Base-by-base conservation (phyloP, 2,888 invertebrate species). In the Cotesia congregata region DNA sequence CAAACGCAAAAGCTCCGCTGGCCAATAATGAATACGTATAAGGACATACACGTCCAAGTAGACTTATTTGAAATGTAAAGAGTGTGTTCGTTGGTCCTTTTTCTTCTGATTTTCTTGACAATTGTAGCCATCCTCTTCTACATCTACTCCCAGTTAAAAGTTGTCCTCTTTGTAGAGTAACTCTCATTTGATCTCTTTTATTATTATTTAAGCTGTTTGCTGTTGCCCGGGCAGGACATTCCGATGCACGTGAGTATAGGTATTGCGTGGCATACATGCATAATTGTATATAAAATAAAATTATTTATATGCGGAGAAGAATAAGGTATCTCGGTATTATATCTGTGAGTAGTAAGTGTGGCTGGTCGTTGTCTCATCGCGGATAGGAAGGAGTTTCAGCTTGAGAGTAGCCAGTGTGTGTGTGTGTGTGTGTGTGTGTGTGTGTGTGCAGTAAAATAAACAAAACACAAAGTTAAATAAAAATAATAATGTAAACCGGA, bases 21-120 rank as follows among this genome's bases (percentile, higher is more conserved):
- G 30, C 83, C 83, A 85, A 87, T 86, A 86, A 87, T 86, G 87
- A 86, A 87, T 87, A 86, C 86, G 84, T 86, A 86, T 86, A 86
- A 86, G 86, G 85, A 78, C 79, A 80, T 80, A 80, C 76, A 75
- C 75, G 70, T 41, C 64, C 60, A 40, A 68, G 83, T 85, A 82
- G 86, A 87, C 87, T 87, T 86, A 88, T 88, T 87, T 87, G 86
- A 88, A 88, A 88, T 88, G 86, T 88, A 87, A 87, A 87, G 84
- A 86, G 83, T 83, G 81, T 79, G 78, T 75, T 79, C 79, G 77
- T 72, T 73, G 67, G 60, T 61, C 61, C 74, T 73, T 38, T 72
- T 40, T 59, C 67, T 77, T 76, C 72, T 30, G 67, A 62, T 72
- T 65, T 70, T 40, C 74, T 38, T 60, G 50, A 30, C 7, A 30